Evolutionary conservation across 2,113 vertebrate species (phyloP).

Genomic region (Heterotilapia buettikoferi): DNA sequence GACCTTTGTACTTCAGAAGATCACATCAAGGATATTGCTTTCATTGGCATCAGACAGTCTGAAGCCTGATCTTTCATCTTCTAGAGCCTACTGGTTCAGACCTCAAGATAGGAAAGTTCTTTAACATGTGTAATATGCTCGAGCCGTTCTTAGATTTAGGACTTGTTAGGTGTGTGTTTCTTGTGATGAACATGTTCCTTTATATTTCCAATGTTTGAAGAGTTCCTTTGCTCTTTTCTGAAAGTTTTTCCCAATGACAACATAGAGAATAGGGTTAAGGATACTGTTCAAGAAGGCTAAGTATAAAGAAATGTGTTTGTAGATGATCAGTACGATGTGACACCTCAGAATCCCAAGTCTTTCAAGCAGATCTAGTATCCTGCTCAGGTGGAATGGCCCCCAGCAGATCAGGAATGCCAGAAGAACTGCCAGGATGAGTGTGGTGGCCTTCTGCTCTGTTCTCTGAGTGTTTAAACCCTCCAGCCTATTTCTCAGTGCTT

Average conservation of each 20-base stretch:
- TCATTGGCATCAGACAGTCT: too few relatives aligned
- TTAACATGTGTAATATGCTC: too few relatives aligned
- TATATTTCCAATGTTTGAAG: neutral
- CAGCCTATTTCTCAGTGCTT: slow-evolving; percentile 60
- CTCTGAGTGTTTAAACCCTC: slow-evolving; percentile 50
- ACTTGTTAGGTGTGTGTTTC: neutral
- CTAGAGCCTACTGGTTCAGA: too few relatives aligned
- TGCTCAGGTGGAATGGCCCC: slow-evolving; percentile 82
- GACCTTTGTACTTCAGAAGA: too few relatives aligned
- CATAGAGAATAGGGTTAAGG: slow-evolving; percentile 86
- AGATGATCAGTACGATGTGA: too few relatives aligned
- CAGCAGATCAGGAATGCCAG: slow-evolving; percentile 75
- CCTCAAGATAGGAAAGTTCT: neutral
- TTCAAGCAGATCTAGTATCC: slow-evolving; percentile 46
- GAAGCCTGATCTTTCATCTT: too few relatives aligned
- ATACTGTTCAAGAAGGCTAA: slow-evolving; percentile 85
- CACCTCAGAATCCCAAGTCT: too few relatives aligned
- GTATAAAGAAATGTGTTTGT: slow-evolving; percentile 60
- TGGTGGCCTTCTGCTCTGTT: slow-evolving; percentile 78
- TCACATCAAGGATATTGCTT: too few relatives aligned
- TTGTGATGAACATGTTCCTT: fast-evolving
- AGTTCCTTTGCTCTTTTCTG: slow-evolving; percentile 76
- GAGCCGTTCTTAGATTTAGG: fast-evolving
- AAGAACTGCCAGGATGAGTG: slow-evolving; percentile 66
- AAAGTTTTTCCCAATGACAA: slow-evolving; percentile 87